A percentile compares a stretch with the other conserved stretches of the same genome.
These are phyloP conservation scores for Phorcus lineatus DNA, from an alignment of 2,888 invertebrate species.

Conservation along the genomic window DNA sequence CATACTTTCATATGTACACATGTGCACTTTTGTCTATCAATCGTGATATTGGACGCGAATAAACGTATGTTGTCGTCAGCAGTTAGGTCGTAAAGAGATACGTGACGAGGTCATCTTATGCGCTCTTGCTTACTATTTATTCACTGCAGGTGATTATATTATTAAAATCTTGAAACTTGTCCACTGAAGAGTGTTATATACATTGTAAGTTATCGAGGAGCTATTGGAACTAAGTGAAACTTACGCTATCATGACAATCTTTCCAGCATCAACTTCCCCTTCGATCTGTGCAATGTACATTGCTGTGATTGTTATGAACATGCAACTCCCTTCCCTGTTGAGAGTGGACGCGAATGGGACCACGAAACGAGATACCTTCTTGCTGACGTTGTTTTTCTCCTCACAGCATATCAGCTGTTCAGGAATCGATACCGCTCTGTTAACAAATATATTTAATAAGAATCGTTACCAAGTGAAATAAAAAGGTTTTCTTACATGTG, in stretches of 20 bases:
- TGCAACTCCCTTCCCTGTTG: constrained; percentile 54
- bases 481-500: no score
- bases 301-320: constrained; percentile 54
- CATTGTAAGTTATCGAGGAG: no score
- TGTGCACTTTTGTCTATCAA: not conserved
- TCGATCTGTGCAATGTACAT: constrained; percentile 52
- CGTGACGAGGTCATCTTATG: no score
- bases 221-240: not conserved
- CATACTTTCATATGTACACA: not conserved
- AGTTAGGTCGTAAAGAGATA: no score
- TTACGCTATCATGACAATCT: constrained; percentile 38
- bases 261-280: constrained; percentile 25
- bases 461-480: no score
- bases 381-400: constrained; percentile 43
- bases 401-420: constrained; percentile 51
- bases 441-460: not conserved
- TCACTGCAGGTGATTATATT: no score
- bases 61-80: no score
- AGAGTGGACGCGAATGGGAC: constrained; percentile 56
- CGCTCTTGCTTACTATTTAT: no score
- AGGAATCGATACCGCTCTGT: constrained; percentile 56
- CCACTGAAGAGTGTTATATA: no score
- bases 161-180: no score
- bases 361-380: constrained; percentile 49
- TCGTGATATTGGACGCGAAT: not conserved